A percentile compares a stretch with the other conserved stretches of the same genome.
These are phyloP conservation scores for Calliscelio sp. DNA, from an alignment of 2,888 invertebrate species.

Conservation along the genomic window DNA sequence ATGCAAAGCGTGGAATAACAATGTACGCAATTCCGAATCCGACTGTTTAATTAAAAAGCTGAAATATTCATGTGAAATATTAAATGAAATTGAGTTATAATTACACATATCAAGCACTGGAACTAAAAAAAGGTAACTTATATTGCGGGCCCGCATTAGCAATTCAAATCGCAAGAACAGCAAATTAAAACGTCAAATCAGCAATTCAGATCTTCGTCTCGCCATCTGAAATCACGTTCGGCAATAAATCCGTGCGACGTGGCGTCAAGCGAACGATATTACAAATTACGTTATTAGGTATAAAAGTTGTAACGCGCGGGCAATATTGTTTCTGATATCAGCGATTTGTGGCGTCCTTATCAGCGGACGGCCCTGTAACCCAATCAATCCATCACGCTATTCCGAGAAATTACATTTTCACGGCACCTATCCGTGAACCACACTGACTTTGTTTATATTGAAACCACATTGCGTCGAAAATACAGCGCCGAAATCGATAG, in stretches of 20 bases:
- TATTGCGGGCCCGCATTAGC: conserved; percentile 28
- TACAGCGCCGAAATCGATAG: conserved; percentile 4
- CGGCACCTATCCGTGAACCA: neutral
- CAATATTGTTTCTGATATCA: conserved; percentile 26
- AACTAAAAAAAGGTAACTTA: conserved; percentile 40
- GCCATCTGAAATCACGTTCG: conserved; percentile 31
- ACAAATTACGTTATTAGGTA: conserved; percentile 42
- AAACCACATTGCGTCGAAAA: conserved; percentile 36
- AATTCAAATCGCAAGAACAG: conserved; percentile 47
- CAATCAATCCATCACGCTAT: conserved; percentile 36
- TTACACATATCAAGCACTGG: conserved; percentile 10
- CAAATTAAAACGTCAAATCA: conserved; percentile 51
- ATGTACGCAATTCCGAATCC: neutral
- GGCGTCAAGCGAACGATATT: neutral
- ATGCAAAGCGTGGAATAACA: conserved; percentile 5
- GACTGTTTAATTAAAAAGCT: conserved; percentile 29
- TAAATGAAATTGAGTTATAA: conserved; percentile 40
- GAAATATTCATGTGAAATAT: conserved; percentile 42
- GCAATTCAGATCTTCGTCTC: conserved; percentile 49
- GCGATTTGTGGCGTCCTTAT: conserved; percentile 39
- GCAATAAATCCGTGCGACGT: conserved; percentile 28
- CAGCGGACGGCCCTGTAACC: conserved; percentile 13
- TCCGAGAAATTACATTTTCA: conserved; percentile 35
- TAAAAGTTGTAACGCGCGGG: conserved; percentile 13
- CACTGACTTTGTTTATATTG: conserved; percentile 36